Evolutionary conservation across 2,113 vertebrate species (phyloP).

Genomic region (Psilopsiagon aurifrons): DNA sequence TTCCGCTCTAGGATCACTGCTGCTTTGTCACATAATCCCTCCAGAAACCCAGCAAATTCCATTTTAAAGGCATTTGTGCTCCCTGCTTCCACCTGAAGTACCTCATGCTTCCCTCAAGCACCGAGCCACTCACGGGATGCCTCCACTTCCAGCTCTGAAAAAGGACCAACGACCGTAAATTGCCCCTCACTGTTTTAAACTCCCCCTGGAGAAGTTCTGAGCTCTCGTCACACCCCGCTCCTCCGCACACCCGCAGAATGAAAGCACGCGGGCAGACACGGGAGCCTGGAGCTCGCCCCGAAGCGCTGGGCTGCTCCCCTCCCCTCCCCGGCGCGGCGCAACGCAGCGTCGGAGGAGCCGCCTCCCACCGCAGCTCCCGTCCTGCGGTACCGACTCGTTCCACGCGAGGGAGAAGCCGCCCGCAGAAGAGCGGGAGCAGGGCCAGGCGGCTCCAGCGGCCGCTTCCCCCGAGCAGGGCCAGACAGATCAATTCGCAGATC

Average conservation of each 20-base stretch:
- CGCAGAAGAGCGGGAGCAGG: neutral
- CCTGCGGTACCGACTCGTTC: neutral
- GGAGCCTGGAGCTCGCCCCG: neutral
- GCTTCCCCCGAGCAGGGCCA: neutral
- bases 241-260: neutral
- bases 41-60: neutral
- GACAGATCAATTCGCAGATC: neutral
- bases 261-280: accelerated
- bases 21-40: neutral
- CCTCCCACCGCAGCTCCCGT: neutral
- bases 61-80: neutral
- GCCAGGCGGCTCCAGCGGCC: accelerated
- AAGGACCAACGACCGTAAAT: neutral
- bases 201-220: neutral
- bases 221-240: neutral
- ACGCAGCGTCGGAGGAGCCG: neutral
- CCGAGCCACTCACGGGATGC: neutral
- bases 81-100: neutral
- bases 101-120: neutral
- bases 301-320: neutral
- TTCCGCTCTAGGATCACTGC: neutral
- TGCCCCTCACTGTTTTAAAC: neutral
- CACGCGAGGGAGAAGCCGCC: conserved; percentile 5
- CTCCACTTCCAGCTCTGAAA: conserved; percentile 4
- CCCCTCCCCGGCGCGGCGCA: accelerated